Percentiles rank a stretch among this genome's conserved stretches.
Evolutionary conservation across 2,888 invertebrate species (phyloP).

Genomic region (Eupithecia abbreviata): DNA sequence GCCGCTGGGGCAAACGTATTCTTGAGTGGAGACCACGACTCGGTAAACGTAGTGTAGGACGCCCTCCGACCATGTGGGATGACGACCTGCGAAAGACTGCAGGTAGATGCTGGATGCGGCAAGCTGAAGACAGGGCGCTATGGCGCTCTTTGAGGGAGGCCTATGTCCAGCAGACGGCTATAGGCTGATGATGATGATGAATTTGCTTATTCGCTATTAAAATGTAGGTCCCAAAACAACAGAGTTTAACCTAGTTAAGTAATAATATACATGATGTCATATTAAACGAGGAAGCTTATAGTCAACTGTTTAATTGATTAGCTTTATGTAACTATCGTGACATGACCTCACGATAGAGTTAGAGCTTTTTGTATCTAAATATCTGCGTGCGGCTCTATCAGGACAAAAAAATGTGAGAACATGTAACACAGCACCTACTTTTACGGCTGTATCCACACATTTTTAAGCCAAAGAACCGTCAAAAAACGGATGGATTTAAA

Average conservation of each 20-base stretch:
- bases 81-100: too few species aligned
- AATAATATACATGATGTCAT: slow-evolving; percentile 55
- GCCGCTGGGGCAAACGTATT: too few species aligned
- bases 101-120: too few species aligned
- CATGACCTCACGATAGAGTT: slow-evolving; percentile 52
- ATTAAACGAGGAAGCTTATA: slow-evolving; percentile 63
- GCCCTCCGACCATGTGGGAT: too few species aligned
- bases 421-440: neutral
- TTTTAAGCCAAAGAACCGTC: neutral
- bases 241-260: slow-evolving; percentile 8
- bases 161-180: too few species aligned
- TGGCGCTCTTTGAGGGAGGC: too few species aligned
- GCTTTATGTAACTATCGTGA: slow-evolving; percentile 51
- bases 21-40: too few species aligned
- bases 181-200: too few species aligned
- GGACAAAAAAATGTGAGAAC: neutral
- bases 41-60: too few species aligned
- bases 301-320: slow-evolving; percentile 61
- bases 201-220: neutral
- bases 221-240: slow-evolving; percentile 4
- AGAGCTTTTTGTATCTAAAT: slow-evolving; percentile 44
- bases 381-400: slow-evolving; percentile 24
- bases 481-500: neutral
- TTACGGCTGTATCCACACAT: neutral
- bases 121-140: too few species aligned